phyloP scores from a whole-genome alignment of 23 tunicate species.

The Corella eumyota region DNA sequence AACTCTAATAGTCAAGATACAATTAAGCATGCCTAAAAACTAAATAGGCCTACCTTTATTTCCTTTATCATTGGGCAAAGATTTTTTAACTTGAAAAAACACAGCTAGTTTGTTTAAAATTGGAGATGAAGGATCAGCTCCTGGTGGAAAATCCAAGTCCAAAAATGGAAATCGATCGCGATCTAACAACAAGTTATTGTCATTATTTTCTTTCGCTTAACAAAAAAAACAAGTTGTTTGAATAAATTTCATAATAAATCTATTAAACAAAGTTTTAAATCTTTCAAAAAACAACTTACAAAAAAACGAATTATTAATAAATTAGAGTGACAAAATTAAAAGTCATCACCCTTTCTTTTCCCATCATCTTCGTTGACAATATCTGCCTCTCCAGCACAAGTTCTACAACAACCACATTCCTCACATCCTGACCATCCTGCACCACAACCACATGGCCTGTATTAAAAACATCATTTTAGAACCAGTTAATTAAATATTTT shows the following conservation, averaged over 20 bases:
- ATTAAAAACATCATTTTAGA: neutral
- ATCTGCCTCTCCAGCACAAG: conserved; percentile 60
- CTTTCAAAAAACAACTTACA: neutral
- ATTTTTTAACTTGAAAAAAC: conserved; percentile 10
- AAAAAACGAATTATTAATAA: neutral
- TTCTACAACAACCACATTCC: conserved; percentile 57
- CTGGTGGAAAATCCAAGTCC: conserved; percentile 3
- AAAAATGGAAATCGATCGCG: neutral
- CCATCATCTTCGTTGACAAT: conserved; percentile 10
- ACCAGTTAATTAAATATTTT: no score
- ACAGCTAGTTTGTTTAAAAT: conserved; percentile 27
- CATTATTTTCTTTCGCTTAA: no score
- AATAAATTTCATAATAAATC: neutral
- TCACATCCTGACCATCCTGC: conserved; percentile 56
- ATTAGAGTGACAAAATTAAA: neutral
- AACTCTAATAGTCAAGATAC: neutral
- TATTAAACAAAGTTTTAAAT: neutral
- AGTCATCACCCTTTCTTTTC: conserved; percentile 7
- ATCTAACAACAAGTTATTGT: no score
- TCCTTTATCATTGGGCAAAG: no score
- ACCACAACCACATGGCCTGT: conserved; percentile 67
- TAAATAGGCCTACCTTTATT: no score
- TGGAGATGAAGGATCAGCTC: conserved; percentile 20
- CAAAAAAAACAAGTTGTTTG: no score
- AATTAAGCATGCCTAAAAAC: neutral